A percentile compares a stretch with the other conserved stretches of the same genome.
These are phyloP conservation scores for Budorcas taxicolor DNA, from an alignment of 2,113 vertebrate species.

Conservation along the genomic window DNA sequence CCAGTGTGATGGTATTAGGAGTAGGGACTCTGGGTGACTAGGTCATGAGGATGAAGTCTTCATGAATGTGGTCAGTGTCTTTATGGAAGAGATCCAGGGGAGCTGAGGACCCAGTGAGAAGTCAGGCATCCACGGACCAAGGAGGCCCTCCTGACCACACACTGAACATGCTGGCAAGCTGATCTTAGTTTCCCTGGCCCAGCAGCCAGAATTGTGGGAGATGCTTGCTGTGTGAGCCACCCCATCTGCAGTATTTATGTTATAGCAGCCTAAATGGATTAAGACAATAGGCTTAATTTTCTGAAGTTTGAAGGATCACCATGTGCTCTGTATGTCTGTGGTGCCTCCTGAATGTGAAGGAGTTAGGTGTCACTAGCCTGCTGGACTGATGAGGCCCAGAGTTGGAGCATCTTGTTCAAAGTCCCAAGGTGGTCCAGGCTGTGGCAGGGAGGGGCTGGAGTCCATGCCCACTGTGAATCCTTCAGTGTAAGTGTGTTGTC, in stretches of 20 bases:
- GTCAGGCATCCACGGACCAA: fast-evolving
- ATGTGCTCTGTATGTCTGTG: background rate
- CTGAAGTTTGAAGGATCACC: background rate
- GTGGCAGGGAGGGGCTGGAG: fast-evolving
- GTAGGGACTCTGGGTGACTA: background rate
- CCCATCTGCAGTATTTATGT: fast-evolving
- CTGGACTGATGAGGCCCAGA: background rate
- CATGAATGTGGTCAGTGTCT: background rate
- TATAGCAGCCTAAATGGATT: fast-evolving
- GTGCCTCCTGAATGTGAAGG: background rate
- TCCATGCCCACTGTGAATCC: fast-evolving
- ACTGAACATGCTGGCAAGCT: background rate
- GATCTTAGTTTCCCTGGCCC: background rate
- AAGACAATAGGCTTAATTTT: background rate
- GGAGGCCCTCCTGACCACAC: background rate
- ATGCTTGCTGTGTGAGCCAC: background rate
- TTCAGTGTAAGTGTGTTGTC: fast-evolving
- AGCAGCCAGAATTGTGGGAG: background rate
- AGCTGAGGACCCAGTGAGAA: background rate
- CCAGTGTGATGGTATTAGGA: background rate
- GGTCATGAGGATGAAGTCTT: background rate
- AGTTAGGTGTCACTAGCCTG: fast-evolving
- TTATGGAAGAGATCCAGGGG: no score
- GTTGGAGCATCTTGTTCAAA: fast-evolving
- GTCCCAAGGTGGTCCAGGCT: background rate